Evolutionary conservation across 1,140 invertebrate species (phyloP).

Genomic region (Ladona fulva): DNA sequence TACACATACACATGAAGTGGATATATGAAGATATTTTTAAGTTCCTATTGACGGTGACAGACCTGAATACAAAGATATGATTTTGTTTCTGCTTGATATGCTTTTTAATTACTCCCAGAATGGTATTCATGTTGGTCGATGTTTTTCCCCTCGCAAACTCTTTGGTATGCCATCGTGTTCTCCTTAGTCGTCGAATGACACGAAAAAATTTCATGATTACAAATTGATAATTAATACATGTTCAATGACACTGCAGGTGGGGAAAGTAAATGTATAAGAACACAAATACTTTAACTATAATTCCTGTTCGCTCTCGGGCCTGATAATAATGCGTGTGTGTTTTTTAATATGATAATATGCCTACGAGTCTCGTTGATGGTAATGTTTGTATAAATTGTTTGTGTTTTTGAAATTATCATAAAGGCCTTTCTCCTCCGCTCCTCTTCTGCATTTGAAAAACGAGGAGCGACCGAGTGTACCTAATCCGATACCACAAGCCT

Average conservation of each 20-base stretch:
- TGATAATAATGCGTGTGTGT: conserved; percentile 8
- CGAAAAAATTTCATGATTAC: neutral
- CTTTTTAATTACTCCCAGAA: no score
- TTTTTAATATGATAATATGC: conserved; percentile 5
- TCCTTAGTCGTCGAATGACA: no score
- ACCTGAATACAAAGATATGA: no score
- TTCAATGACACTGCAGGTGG: neutral
- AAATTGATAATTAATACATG: neutral
- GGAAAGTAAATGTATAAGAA: neutral
- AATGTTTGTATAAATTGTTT: conserved; percentile 8
- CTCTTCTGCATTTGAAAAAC: neutral
- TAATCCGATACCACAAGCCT: conserved; percentile 4
- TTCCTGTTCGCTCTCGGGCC: neutral
- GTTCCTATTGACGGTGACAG: no score
- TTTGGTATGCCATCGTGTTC: no score
- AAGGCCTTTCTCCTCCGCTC: neutral
- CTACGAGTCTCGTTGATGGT: neutral
- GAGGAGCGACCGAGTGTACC: conserved; percentile 1
- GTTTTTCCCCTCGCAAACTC: no score
- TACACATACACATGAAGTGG: no score
- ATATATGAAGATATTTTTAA: no score
- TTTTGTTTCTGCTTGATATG: no score
- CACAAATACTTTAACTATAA: neutral
- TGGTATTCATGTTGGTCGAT: no score
- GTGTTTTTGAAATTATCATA: conserved; percentile 3